Evolutionary conservation across 2,888 invertebrate genomes (phyloP).

Genomic region (Acrobasis suavella): DNA sequence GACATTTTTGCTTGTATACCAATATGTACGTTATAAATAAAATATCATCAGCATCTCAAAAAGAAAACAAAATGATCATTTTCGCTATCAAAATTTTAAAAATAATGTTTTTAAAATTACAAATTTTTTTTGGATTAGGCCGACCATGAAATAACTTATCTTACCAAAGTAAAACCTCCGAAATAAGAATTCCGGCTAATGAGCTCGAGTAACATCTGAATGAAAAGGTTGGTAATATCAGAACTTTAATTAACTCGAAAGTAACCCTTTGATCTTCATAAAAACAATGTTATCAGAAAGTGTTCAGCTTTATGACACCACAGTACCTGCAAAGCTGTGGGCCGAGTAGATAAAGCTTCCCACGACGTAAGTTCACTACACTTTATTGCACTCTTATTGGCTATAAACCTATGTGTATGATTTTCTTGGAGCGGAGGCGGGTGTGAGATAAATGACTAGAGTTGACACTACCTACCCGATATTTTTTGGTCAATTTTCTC

Average conservation of each 20-base stretch:
- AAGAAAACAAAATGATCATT: too few relatives aligned
- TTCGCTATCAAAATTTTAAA: too few relatives aligned
- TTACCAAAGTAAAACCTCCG: too few relatives aligned
- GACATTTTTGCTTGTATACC: too few relatives aligned
- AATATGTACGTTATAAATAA: too few relatives aligned
- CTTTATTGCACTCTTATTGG: slow-evolving; percentile 15
- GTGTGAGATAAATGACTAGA: neutral
- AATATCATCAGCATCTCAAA: too few relatives aligned
- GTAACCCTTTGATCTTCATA: neutral
- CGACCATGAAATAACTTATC: too few relatives aligned
- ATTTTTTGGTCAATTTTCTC: too few relatives aligned
- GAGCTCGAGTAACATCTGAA: neutral
- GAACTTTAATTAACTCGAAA: neutral
- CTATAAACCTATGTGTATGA: slow-evolving; percentile 13
- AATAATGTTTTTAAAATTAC: too few relatives aligned
- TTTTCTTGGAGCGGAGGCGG: slow-evolving; percentile 9
- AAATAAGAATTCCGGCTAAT: too few relatives aligned
- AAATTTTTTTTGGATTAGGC: too few relatives aligned
- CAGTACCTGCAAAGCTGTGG: slow-evolving; percentile 3
- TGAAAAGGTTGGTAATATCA: neutral
- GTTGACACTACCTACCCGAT: neutral
- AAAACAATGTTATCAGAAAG: slow-evolving; percentile 8
- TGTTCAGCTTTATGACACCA: slow-evolving; percentile 6
- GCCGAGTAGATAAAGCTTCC: slow-evolving; percentile 13
- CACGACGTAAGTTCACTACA: slow-evolving; percentile 11